These are phyloP conservation scores for Parochlus steinenii DNA, from an alignment of 2,888 invertebrate genomes.

Conservation along the genomic window DNA sequence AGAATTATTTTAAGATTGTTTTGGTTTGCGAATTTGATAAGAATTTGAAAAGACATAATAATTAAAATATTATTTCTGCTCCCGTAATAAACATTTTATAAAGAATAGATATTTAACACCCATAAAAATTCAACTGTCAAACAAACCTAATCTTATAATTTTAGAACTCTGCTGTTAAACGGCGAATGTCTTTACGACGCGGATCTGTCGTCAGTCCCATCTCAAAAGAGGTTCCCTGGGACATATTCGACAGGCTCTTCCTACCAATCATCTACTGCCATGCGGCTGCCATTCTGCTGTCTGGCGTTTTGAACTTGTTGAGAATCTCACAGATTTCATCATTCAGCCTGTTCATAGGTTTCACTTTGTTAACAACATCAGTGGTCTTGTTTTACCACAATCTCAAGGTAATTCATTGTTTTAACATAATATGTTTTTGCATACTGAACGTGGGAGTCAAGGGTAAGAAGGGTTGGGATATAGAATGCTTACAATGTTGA, in stretches of 20 bases:
- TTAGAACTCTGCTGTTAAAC: too few species aligned
- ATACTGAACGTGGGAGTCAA: constrained; percentile 5
- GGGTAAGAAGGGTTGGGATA: too few species aligned
- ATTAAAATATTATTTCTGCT: too few species aligned
- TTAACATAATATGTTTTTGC: too few species aligned
- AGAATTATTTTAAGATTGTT: too few species aligned
- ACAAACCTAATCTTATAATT: too few species aligned
- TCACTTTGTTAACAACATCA: constrained; percentile 53
- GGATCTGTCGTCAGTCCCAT: constrained; percentile 38
- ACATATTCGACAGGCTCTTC: constrained; percentile 52
- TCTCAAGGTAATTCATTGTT: constrained; percentile 49
- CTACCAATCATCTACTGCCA: constrained; percentile 66
- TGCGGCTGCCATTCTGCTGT: constrained; percentile 58
- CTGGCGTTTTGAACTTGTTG: constrained; percentile 50
- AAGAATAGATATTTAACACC: too few species aligned
- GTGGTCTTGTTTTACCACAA: constrained; percentile 71
- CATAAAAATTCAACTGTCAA: too few species aligned
- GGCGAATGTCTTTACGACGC: constrained; percentile 30
- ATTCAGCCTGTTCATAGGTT: constrained; percentile 62
- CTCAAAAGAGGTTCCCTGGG: constrained; percentile 50
- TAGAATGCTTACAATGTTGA: too few species aligned
- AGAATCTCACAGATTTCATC: constrained; percentile 60
- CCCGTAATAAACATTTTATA: too few species aligned
- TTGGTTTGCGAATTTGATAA: too few species aligned
- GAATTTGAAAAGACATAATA: too few species aligned